Conservation (phyloP, 1,140 invertebrate genomes). For the Hypothenemus hampei region DNA sequence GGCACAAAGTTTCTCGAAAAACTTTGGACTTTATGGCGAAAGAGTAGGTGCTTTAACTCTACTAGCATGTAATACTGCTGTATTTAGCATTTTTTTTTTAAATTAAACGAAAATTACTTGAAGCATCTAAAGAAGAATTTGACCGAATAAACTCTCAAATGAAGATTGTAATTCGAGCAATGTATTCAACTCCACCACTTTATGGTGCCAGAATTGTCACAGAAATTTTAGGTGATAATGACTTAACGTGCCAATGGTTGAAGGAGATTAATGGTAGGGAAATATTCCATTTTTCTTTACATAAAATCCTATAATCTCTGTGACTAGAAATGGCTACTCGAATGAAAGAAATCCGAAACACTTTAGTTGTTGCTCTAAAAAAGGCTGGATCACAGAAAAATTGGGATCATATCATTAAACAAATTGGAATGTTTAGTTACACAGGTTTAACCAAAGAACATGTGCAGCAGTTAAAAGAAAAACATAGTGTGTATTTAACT, state of each 20-base stretch:
- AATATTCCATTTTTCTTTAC: background rate
- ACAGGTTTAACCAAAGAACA: slow-evolving; percentile 55
- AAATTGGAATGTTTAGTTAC: slow-evolving; percentile 99
- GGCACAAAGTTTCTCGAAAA: slow-evolving; percentile 97
- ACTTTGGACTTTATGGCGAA: slow-evolving; percentile 91
- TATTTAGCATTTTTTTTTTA: background rate
- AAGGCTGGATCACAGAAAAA: slow-evolving; percentile 94
- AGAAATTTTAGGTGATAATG: slow-evolving; percentile 70
- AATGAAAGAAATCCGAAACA: slow-evolving; percentile 81
- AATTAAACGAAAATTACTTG: background rate
- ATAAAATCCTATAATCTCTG: slow-evolving; percentile 3
- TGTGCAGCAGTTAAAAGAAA: slow-evolving; percentile 85
- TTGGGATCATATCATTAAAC: slow-evolving; percentile 97
- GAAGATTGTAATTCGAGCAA: slow-evolving; percentile 90
- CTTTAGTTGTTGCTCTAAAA: slow-evolving; percentile 70
- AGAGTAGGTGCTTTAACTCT: slow-evolving; percentile 77
- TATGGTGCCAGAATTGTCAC: slow-evolving; percentile 86
- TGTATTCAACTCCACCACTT: slow-evolving; percentile 97
- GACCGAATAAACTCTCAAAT: slow-evolving; percentile 85
- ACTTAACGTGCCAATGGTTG: slow-evolving; percentile 51
- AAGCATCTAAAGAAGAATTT: slow-evolving; percentile 70
- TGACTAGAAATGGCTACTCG: slow-evolving; percentile 88
- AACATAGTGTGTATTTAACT: slow-evolving; percentile 93
- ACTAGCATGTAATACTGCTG: slow-evolving; percentile 1
- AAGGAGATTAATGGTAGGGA: slow-evolving; percentile 15